phyloP scores from a whole-genome alignment of 2,113 vertebrate genomes.

The Mesembrinibis cayennensis region DNA sequence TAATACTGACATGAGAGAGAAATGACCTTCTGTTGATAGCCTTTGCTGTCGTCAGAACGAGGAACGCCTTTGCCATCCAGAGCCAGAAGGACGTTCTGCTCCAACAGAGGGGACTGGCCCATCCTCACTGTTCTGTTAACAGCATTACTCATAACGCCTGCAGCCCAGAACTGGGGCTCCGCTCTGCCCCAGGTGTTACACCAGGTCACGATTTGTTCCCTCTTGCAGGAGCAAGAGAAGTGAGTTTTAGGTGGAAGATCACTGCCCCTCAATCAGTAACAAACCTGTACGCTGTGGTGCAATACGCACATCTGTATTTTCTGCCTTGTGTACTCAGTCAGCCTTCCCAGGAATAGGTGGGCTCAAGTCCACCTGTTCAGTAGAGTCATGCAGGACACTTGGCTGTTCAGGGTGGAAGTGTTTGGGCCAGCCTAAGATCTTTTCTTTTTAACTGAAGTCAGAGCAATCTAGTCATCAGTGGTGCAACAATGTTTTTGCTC shows the following conservation, averaged over 20 bases:
- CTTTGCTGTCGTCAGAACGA: neutral
- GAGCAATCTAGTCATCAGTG: neutral
- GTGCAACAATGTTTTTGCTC: neutral
- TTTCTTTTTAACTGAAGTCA: neutral
- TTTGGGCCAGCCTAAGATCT: neutral
- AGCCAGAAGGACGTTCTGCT: neutral
- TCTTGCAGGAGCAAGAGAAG: neutral
- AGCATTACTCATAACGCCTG: neutral
- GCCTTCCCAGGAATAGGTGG: neutral
- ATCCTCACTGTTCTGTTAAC: rapidly evolving
- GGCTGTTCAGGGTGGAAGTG: neutral
- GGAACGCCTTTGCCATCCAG: neutral
- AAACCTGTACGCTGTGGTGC: neutral
- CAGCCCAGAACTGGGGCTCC: neutral
- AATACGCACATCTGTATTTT: neutral
- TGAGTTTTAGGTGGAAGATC: neutral
- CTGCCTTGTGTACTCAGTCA: neutral
- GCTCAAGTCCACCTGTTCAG: neutral
- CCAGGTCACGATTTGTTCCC: neutral
- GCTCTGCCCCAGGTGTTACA: neutral
- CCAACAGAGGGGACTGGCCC: too few species aligned
- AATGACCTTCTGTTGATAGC: neutral
- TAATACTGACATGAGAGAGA: neutral
- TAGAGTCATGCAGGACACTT: neutral
- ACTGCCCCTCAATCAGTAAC: neutral